A percentile compares a stretch with the other conserved stretches of the same genome.
Evolutionary conservation across 2,797 vertebrate species (phyloP).

Genomic region (Nannoperca obscura): DNA sequence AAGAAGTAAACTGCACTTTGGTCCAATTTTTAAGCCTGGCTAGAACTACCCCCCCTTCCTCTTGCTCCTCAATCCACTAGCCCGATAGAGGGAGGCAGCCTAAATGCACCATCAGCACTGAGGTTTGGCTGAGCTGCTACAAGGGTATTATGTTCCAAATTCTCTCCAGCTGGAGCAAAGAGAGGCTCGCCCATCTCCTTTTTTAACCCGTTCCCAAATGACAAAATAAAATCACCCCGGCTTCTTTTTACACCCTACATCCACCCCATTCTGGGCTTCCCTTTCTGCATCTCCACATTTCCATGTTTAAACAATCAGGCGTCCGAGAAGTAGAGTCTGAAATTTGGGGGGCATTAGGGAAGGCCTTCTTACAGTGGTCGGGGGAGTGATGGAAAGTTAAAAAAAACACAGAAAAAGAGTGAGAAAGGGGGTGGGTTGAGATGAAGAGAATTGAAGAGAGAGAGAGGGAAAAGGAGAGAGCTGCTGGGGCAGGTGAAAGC

Average conservation of each 20-base stretch:
- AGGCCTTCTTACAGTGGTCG: constrained; percentile 49
- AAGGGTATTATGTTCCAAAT: constrained; percentile 83
- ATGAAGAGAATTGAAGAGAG: constrained; percentile 43
- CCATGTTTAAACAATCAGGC: constrained; percentile 74
- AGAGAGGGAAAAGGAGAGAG: constrained; percentile 61
- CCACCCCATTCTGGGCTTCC: constrained; percentile 33
- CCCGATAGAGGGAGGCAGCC: constrained; percentile 65
- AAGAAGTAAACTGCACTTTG: constrained; percentile 72
- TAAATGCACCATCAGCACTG: constrained; percentile 77
- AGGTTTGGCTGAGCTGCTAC: constrained; percentile 76
- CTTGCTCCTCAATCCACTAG: constrained; percentile 67
- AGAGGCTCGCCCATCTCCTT: constrained; percentile 57
- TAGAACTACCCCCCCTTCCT: constrained; percentile 6
- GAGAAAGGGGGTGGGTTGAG: constrained; percentile 9
- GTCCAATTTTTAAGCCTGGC: constrained; percentile 76
- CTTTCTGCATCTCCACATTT: constrained; percentile 51
- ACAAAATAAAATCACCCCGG: constrained; percentile 19
- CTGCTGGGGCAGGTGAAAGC: constrained; percentile 89
- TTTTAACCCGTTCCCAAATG: constrained; percentile 69
- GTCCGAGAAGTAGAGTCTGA: constrained; percentile 59
- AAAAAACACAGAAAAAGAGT: constrained; percentile 37
- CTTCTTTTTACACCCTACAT: constrained; percentile 58
- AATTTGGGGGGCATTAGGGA: constrained; percentile 61
- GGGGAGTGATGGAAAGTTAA: constrained; percentile 46
- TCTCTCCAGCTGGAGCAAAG: constrained; percentile 79